Evolutionary conservation across 2,888 invertebrate genomes (phyloP), one percentile per base, ranked within the genome.

Genomic region (Elgonia sp.): DNA sequence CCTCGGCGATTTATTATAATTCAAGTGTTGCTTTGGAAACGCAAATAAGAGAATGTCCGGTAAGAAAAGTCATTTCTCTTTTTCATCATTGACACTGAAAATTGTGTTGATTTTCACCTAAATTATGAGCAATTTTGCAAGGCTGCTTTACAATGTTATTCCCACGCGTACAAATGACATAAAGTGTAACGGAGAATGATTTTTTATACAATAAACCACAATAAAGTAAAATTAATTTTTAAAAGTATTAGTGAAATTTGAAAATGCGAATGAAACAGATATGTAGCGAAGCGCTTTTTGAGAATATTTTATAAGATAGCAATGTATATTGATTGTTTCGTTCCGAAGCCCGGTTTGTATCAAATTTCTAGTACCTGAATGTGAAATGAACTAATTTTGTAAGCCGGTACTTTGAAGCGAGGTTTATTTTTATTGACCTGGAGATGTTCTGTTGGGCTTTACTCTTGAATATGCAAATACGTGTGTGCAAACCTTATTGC

Each of bases 301-400:
- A 65, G 16, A 20, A 67, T 75, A 29, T 63, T 81, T 81, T 75
- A 55, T 65, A 75, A 53, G n/a, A 57, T 57, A 57, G 16, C 9
- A 18, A n/a, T 37, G 18, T 53, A n/a, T 70, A 37, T 70, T 7
- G 18, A 37, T 70, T 7, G 18, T 53, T 70, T 70, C 12, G 18
- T 4, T 14, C 53, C n/a, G 29, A 42, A 20, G 9, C 60, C 39
- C 10, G 14, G 37, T 80, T 80, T 46, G n/a, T 57, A 80, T 69
- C 80, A 50, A 81, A 81, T 72, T 81, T 72, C n/a, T 75, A 83
- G 82, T 75, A 83, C 82, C 82, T 83, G 83, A 83, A 75, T 60
- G 50, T 21, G 39, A 42, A 40, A 53, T 7, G 63, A 81, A 72
- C 62, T 65, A 67, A 75, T 70, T 81, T 81, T 72, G 50, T 73